Base-by-base conservation (phyloP, 2,797 vertebrate species). In the Percopsis omiscomaycus region DNA sequence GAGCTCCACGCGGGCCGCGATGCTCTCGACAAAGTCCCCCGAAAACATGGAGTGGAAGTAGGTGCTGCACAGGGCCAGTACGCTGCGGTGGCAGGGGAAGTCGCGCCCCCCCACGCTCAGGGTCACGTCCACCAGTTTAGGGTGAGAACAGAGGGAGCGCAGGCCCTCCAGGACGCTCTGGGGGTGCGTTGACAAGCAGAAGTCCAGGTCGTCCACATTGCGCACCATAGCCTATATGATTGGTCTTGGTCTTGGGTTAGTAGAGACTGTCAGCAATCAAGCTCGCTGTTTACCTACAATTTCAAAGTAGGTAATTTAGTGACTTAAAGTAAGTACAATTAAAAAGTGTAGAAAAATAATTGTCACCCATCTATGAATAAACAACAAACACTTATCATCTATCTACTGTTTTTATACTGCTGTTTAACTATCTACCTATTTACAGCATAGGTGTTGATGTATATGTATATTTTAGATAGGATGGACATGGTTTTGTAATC, bases 1-100 rank as follows among this genome's bases (percentile, higher is more conserved):
- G 29, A 98, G 92, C 87, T 98, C 96, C 78, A 99, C 96, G 0
- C 90, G 94, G 0, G 95, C 96, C 0, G 93, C 90, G 14, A 95
- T 95, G 89, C 96, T 98, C 89, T 99, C 98, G 0, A 95, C 85
- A 0, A 98, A 99, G 83, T 98, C 89, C 0, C 98, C 96, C 0
- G 94, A 93, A 71, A 99, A 98, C 98, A 99, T 99, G 68, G 93
- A 93, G 1, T 84, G 93, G 85, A 99, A 99, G 87, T 97, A 99
- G 48, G 88, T 91, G 85, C 97, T 99, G 85, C 96, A 98, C 54
- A 99, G 94, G 0, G 97, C 96, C 87, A 99, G 86, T 50, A 99
- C 86, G 5, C 94, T 78, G 0, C 96, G 94, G 83, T 99, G 98
- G 79, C 97, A 98, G 13, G 94, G 95, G 74, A 98, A 97, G 77